Base-by-base conservation (phyloP, 2,888 invertebrate species). In the Clusia tigrina region DNA sequence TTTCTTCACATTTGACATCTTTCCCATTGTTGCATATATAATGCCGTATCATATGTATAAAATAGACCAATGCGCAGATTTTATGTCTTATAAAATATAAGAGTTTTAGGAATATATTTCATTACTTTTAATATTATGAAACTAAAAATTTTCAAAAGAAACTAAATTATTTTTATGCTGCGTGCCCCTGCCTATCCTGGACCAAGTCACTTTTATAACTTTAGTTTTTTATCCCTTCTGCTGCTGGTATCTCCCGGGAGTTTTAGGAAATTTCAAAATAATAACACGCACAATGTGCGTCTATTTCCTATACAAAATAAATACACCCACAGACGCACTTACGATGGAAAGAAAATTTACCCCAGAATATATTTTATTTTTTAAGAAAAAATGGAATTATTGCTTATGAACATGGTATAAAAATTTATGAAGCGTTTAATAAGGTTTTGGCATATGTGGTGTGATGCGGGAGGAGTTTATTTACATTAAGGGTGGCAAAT, bases 401-500 rank as follows among this genome's bases (percentile, higher is more conserved):
- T 78, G 76, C 75, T n/a, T n/a, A 73, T 76, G 76, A 71, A 74
- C 77, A 78, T 72, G 74, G 75, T 74, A 78, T 78, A 77, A 78
- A 78, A 78, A 78, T 78, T 78, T 78, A 78, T 78, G 78, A 77
- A 77, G 75, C 78, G 76, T 78, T 78, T 78, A 78, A 78, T 78
- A 78, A 78, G 78, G 75, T 78, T 78, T 78, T 73, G 72, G 48
- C 48, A 48, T 48, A 22, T 20, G 48, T 48, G 5, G 48, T 48
- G 20, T 48, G n/a, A n/a, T 10, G 42, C n/a, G 42, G 42, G 12
- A 3, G n/a, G 42, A 15, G n/a, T n/a, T n/a, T n/a, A n/a, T n/a
- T n/a, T n/a, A n/a, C n/a, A 6, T 17, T 42, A 15, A 42, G 42
- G 48, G 25, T 54, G 38, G 38, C 20, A 57, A 60, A 61, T 64